Evolutionary conservation across 2,797 vertebrate genomes (phyloP).

Genomic region (Merluccius polli): DNA sequence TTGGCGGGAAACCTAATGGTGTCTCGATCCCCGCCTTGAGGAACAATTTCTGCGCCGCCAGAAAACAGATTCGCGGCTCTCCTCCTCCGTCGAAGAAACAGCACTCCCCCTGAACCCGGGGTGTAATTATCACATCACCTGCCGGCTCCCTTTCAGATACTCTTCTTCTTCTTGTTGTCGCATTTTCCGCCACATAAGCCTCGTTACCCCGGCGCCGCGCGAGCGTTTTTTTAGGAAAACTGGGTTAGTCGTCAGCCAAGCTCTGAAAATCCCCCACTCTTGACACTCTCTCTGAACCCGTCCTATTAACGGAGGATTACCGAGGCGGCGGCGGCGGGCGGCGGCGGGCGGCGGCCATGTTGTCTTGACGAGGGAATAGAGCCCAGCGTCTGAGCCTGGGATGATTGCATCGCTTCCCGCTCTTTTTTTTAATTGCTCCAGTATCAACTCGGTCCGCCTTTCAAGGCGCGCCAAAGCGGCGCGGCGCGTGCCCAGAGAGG

Average conservation of each 20-base stretch:
- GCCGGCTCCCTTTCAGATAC: neutral
- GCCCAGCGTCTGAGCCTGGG: slow-evolving; percentile 73
- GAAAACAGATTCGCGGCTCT: too few species aligned
- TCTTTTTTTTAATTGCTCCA: slow-evolving; percentile 75
- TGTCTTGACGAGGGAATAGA: slow-evolving; percentile 79
- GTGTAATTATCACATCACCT: neutral
- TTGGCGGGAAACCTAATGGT: neutral
- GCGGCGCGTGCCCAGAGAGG: slow-evolving; percentile 44
- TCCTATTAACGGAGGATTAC: slow-evolving; percentile 85
- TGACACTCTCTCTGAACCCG: slow-evolving; percentile 91
- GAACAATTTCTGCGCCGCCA: neutral
- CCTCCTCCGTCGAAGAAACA: too few species aligned
- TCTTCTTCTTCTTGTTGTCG: neutral
- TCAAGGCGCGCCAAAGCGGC: slow-evolving; percentile 55
- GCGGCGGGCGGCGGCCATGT: slow-evolving; percentile 64
- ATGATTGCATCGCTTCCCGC: slow-evolving; percentile 75
- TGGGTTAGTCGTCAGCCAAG: slow-evolving; percentile 82
- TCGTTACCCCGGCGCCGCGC: neutral
- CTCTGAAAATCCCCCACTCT: slow-evolving; percentile 81
- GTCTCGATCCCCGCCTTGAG: neutral
- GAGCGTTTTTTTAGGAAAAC: slow-evolving; percentile 75
- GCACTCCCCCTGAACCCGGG: neutral
- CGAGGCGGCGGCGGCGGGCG: too few species aligned
- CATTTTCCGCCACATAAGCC: neutral
- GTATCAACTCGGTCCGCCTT: slow-evolving; percentile 60